phyloP scores from a whole-genome alignment of 2,113 vertebrate species.

The Thunnus thynnus region DNA sequence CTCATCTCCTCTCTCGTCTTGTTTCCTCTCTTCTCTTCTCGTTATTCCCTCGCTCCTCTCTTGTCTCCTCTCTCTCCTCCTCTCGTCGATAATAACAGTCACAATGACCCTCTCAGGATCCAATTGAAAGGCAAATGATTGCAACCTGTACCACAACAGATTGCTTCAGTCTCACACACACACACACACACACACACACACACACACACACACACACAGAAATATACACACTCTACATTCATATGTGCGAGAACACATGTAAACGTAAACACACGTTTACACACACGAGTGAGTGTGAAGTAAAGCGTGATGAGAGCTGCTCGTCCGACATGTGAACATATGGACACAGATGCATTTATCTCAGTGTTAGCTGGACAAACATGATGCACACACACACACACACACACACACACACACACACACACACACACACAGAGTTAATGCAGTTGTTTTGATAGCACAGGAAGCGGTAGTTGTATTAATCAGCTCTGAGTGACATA shows the following conservation, averaged over 20 bases:
- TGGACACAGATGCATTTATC: not conserved
- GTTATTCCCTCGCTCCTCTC: not conserved
- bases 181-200: not conserved
- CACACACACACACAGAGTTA: not conserved
- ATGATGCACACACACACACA: slow-evolving; percentile 27
- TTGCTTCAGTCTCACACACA: not conserved
- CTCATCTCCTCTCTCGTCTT: not conserved
- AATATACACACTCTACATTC: not conserved
- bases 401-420: slow-evolving; percentile 14
- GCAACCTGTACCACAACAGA: not conserved
- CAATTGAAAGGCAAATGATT: slow-evolving; percentile 41
- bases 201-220: not conserved
- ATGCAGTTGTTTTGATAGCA: slow-evolving; percentile 19
- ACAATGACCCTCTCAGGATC: slow-evolving; percentile 28
- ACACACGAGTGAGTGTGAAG: not conserved
- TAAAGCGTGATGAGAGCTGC: too few species aligned
- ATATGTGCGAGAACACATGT: not conserved
- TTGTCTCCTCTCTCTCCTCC: not conserved
- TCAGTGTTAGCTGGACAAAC: slow-evolving; percentile 6
- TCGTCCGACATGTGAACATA: too few species aligned
- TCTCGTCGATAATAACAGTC: not conserved
- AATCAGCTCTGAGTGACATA: slow-evolving; percentile 20
- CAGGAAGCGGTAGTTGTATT: slow-evolving; percentile 12
- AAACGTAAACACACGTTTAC: not conserved
- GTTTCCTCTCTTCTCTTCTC: not conserved